phyloP scores from a whole-genome alignment of 1,140 invertebrate species.

The Brachionus manjavacas region DNA sequence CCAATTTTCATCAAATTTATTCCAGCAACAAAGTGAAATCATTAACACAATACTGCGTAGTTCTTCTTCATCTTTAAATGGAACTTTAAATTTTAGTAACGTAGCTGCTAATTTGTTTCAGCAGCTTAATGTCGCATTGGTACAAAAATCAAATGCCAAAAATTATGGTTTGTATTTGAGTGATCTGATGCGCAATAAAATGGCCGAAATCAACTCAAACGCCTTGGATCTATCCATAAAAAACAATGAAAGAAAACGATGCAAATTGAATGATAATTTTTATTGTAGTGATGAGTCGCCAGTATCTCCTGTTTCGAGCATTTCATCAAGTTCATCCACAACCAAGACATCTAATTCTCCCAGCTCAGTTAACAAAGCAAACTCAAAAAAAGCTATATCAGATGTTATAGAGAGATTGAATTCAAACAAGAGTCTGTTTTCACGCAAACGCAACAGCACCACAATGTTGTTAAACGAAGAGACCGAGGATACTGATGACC shows the following conservation, averaged over 20 bases:
- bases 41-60: background rate
- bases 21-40: background rate
- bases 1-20: background rate
- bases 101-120: conserved; percentile 12
- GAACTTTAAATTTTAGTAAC: background rate
- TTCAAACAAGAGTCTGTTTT: background rate
- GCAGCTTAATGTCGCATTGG: background rate
- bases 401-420: conserved; percentile 30
- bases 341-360: conserved; percentile 27
- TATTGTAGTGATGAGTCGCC: conserved; percentile 23
- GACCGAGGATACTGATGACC: background rate
- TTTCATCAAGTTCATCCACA: conserved; percentile 27
- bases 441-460: background rate
- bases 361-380: background rate
- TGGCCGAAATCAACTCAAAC: background rate
- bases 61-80: background rate
- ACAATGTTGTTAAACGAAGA: background rate
- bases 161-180: background rate
- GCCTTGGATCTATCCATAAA: conserved; percentile 16
- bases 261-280: conserved; percentile 31
- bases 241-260: conserved; percentile 9
- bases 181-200: background rate
- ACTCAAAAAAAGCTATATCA: conserved; percentile 32
- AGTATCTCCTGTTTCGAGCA: conserved; percentile 30
- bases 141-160: background rate